Conservation (phyloP, 1,140 invertebrate genomes). For the Sipha flava region DNA sequence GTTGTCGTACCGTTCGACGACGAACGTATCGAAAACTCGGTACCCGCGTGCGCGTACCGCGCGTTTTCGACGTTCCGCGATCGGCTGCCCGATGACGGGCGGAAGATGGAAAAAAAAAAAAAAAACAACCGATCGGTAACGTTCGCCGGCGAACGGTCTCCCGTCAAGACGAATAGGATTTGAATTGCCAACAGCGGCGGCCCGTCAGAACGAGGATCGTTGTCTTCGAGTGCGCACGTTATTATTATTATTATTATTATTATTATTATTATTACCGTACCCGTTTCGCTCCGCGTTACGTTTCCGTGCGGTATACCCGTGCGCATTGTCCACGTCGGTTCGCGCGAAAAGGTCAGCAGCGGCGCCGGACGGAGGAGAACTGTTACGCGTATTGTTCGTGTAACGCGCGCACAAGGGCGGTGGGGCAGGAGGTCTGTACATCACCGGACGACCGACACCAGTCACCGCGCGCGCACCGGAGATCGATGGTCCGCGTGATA, state of each 20-base stretch:
- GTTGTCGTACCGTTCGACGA: no score
- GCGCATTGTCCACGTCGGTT: background rate
- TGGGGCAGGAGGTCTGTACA: background rate
- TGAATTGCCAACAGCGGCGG: background rate
- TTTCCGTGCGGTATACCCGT: no score
- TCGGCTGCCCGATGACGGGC: no score
- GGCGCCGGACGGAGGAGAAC: background rate
- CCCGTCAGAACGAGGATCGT: background rate
- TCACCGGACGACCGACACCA: background rate
- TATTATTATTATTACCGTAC: background rate
- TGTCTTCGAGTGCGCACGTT: background rate
- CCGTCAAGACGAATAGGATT: conserved; percentile 5
- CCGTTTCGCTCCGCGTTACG: background rate
- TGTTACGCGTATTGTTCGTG: background rate
- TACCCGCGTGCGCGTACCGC: no score
- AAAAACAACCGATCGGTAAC: background rate
- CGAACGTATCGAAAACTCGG: no score
- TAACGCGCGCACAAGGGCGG: background rate
- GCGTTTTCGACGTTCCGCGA: no score
- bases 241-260: background rate
- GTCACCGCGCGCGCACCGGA: background rate
- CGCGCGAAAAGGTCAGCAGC: conserved; percentile 12
- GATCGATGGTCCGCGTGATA: background rate
- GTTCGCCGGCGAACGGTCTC: background rate
- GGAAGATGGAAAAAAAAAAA: background rate